Evolutionary conservation across 2,797 vertebrate genomes (phyloP).

Genomic region (Hozukius guyotensis): DNA sequence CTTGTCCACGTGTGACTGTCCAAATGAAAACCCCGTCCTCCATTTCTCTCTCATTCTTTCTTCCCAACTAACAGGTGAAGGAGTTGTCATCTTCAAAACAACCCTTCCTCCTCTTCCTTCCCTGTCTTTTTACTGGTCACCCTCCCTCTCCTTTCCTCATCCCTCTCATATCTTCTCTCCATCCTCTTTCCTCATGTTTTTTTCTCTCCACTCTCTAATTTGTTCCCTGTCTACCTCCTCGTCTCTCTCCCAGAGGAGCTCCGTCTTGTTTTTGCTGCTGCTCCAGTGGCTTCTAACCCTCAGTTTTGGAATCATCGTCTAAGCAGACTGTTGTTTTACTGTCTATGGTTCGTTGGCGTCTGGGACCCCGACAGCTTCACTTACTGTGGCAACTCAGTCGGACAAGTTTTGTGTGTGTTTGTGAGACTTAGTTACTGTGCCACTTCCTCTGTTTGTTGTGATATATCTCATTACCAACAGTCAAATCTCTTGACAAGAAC

Average conservation of each 20-base stretch:
- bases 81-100: slow-evolving; percentile 2
- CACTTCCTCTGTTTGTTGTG: slow-evolving; percentile 10
- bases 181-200: not conserved
- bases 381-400: slow-evolving; percentile 15
- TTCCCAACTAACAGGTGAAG: not conserved
- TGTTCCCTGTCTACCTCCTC: not conserved
- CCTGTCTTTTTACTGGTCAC: not conserved
- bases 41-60: not conserved
- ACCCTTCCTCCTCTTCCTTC: not conserved
- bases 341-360: slow-evolving; percentile 26
- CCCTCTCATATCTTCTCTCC: not conserved
- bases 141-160: not conserved
- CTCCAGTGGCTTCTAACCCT: slow-evolving; percentile 31
- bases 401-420: not conserved
- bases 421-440: not conserved
- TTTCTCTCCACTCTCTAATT: slow-evolving; percentile 6
- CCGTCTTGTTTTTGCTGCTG: slow-evolving; percentile 22
- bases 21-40: slow-evolving; percentile 11
- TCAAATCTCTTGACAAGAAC: not conserved
- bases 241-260: slow-evolving; percentile 8
- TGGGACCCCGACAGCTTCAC: slow-evolving; percentile 16
- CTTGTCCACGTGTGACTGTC: slow-evolving; percentile 19
- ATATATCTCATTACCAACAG: slow-evolving; percentile 15
- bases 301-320: slow-evolving; percentile 20
- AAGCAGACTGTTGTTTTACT: slow-evolving; percentile 38